Base-by-base conservation (phyloP, 2,888 invertebrate species). In the Mactromeris polynyma region DNA sequence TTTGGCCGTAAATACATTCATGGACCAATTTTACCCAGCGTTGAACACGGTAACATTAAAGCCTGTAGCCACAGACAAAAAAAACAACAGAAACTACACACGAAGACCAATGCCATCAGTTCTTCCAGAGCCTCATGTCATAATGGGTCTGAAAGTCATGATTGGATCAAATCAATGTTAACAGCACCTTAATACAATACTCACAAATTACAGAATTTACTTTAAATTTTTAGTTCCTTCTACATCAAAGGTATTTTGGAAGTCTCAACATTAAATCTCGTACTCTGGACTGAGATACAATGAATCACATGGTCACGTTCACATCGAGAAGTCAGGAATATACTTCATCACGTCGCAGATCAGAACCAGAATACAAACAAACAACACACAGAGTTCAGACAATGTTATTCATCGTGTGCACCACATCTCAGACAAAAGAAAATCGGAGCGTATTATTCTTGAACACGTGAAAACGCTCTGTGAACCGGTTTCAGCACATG, bases 211-310 rank as follows among this genome's bases (percentile, higher is more conserved):
- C 17, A 54, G n/a, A n/a, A 21, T 26, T n/a, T 26, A 64, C n/a
- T 58, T 58, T 26, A 6, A 2, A 4, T 64, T 14, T 64, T 2
- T 64, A 64, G 26, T 64, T 21, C 11, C 26, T 26, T 1, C n/a
- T 64, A n/a, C 51, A 80, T 3, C 51, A 11, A 80, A 51, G 33
- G 2, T 80, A 46, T 80, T 80, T 17, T 80, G 80, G 80, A 9
- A 80, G 14, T 1, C 31, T 2, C 14, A n/a, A 7, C 19, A 26
- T n/a, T 6, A 46, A 46, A 2, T 2, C 31, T 51, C 26, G 31
- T 11, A 40, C 2, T 31, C 42, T 19, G 31, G 51, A 51, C 19
- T 80, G 31, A 51, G 11, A 46, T 80, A 80, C 51, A 19, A 31
- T 11, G 46, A 46, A 46, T 0, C 19, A 6, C 14, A 51, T 14